Conservation (phyloP, 35 echinoderm and acorn worm genomes). For the Heliocidaris tuberculata region DNA sequence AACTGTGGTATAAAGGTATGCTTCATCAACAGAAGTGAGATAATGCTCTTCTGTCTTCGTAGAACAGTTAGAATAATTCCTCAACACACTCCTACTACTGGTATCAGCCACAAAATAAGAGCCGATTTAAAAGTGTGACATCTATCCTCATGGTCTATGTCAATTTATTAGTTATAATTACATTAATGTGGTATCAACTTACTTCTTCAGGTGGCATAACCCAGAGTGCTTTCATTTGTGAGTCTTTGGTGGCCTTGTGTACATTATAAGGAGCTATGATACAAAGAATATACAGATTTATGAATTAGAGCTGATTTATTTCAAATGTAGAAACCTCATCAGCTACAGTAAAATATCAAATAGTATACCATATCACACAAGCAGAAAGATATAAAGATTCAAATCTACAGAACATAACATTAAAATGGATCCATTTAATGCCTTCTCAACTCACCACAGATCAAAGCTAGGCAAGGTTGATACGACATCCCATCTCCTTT, state of each 20-base stretch:
- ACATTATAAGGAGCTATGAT: constrained; percentile 75
- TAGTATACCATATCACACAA: not conserved
- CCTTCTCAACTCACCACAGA: constrained; percentile 67
- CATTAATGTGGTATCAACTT: not conserved
- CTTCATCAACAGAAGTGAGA: too few relatives aligned
- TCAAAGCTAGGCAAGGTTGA: constrained; percentile 90
- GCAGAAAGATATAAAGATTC: not conserved
- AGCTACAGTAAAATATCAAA: not conserved
- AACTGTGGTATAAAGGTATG: too few relatives aligned
- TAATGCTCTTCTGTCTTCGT: too few relatives aligned
- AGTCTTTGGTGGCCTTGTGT: constrained; percentile 77
- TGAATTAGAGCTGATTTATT: too few relatives aligned
- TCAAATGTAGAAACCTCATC: too few relatives aligned
- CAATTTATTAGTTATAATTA: too few relatives aligned
- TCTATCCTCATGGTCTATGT: too few relatives aligned
- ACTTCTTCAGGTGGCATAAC: constrained; percentile 95
- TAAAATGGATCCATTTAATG: not conserved
- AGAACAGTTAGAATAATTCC: too few relatives aligned
- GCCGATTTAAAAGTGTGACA: too few relatives aligned
- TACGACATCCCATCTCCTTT: constrained; percentile 87
- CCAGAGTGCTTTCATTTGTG: constrained; percentile 81
- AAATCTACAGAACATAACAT: not conserved
- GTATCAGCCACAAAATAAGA: too few relatives aligned
- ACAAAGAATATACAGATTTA: not conserved
- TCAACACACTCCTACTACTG: too few relatives aligned